Base-by-base conservation (phyloP, 2,797 vertebrate species). In the Neopelma chrysocephalum region DNA sequence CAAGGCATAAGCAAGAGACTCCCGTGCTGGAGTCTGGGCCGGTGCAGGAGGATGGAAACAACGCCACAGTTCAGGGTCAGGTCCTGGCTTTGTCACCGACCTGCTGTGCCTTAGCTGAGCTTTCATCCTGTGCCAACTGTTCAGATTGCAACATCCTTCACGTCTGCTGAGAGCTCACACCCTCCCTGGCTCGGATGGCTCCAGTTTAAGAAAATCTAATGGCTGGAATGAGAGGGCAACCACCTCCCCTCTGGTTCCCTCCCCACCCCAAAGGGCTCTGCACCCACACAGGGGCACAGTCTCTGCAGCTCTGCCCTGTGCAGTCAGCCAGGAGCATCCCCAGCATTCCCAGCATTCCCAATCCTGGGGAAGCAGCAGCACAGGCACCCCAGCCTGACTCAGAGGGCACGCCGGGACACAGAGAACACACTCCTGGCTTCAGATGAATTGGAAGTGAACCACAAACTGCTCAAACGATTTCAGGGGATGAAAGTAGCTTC, bases 91-190 rank as follows among this genome's bases (percentile, higher is more conserved):
- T 75, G 45, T 70, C 64, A 87, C 69, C 5, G 25, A 86, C 68
- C 72, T 75, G 48, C 31, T 34, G 71, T 56, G 42, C 93, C 84
- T 58, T 1, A 26, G 58, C 54, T 86, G 32, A 0, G 0, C 61
- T 60, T 66, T 45, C 40, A 12, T 36, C 34, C 50, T 47, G 79
- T 12, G 0, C 19, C 64, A 22, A 36, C 58, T 7, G 0, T 56
- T 42, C 22, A 19, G 21, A 64, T 1, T 3, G 40, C 10, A 72
- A 70, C 85, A 43, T 12, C 87, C 57, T 32, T 50, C 75, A 50
- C n/a, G 54, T 7, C 45, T 18, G 0, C 47, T 4, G 27, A 70
- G 54, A 51, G 2, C 4, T 1, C 57, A 0, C 18, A 15, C 20
- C 20, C 51, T 19, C 26, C 20, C 36, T 34, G 12, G n/a, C 53